Percentiles rank a stretch among this genome's conserved stretches.
Evolutionary conservation across 2,888 invertebrate species (phyloP).

Genomic region (Caenorhabditis sulstoni): DNA sequence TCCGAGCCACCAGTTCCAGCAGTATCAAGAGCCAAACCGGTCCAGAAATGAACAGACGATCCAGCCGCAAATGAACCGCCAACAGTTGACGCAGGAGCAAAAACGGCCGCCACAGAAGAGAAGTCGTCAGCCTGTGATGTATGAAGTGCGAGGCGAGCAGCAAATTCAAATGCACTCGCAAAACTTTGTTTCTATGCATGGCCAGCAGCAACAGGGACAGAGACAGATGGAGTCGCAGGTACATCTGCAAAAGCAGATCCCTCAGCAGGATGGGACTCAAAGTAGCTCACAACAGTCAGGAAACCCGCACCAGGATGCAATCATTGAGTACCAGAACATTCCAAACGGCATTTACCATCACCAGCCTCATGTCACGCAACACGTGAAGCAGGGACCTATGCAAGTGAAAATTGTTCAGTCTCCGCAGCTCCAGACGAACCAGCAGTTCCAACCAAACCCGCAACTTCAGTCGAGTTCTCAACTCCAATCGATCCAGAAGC

Average conservation of each 20-base stretch:
- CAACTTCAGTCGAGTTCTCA: neutral
- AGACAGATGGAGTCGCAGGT: neutral
- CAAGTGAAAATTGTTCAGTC: neutral
- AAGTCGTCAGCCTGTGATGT: too few species aligned
- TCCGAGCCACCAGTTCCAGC: neutral
- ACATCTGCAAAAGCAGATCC: too few species aligned
- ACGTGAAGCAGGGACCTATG: neutral
- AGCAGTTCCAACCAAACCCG: neutral
- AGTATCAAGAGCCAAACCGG: neutral
- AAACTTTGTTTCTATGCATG: too few species aligned
- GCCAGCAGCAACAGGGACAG: neutral
- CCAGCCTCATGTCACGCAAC: too few species aligned
- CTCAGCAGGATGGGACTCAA: neutral
- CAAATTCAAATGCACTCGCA: too few species aligned
- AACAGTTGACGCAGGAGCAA: neutral
- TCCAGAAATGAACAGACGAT: too few species aligned
- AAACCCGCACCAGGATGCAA: neutral
- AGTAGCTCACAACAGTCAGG: too few species aligned
- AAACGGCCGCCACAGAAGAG: neutral
- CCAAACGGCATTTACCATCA: too few species aligned
- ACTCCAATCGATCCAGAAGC: constrained; percentile 2
- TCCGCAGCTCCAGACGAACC: too few species aligned
- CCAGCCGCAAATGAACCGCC: too few species aligned
- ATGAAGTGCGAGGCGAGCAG: too few species aligned
- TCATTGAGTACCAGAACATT: neutral